phyloP scores from a whole-genome alignment of 2,888 invertebrate species.

The Melinopterus prodromus region DNA sequence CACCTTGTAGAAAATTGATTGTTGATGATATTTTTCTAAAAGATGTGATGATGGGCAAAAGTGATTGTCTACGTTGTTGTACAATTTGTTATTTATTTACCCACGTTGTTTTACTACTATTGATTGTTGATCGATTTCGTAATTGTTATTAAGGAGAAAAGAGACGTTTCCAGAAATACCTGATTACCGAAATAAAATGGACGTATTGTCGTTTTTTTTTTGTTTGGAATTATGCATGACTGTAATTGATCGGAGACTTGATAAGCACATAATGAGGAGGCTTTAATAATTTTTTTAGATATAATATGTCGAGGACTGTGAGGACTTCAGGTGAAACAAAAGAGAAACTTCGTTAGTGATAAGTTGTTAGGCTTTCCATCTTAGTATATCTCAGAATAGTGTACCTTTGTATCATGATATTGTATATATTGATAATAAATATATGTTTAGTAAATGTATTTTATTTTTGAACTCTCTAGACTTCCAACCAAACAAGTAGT shows the following conservation, averaged over 20 bases:
- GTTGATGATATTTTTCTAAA: constrained; percentile 37
- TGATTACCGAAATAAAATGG: background rate
- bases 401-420: constrained; percentile 31
- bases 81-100: constrained; percentile 18
- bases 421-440: constrained; percentile 35
- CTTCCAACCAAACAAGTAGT: too few relatives aligned
- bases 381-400: constrained; percentile 28
- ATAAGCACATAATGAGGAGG: constrained; percentile 5
- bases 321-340: constrained; percentile 32
- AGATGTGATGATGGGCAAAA: constrained; percentile 23
- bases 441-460: constrained; percentile 32
- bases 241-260: background rate
- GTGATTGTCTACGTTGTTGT: background rate
- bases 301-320: constrained; percentile 31
- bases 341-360: constrained; percentile 23
- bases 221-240: background rate
- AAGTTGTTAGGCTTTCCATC: constrained; percentile 21
- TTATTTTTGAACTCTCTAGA: background rate
- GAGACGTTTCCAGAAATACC: background rate
- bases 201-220: background rate
- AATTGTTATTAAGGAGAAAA: background rate
- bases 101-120: background rate
- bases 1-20: constrained; percentile 36
- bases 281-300: constrained; percentile 16
- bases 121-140: background rate